Evolutionary conservation across 2,888 invertebrate genomes (phyloP), one percentile per base, ranked within the genome.

Genomic region (Fragum sueziense): DNA sequence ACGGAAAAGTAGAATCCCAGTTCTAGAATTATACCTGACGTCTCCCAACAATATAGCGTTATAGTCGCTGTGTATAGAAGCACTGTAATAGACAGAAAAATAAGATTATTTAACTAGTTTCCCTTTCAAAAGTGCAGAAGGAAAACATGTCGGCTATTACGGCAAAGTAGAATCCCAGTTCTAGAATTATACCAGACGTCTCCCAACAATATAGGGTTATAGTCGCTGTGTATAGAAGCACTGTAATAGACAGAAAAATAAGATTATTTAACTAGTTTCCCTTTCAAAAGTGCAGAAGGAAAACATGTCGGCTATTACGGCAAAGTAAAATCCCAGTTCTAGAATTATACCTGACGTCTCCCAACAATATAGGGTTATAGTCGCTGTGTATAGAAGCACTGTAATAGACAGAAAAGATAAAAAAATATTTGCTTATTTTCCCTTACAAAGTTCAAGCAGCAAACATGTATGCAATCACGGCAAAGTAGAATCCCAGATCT

Each of bases 331-430:
- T 4, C 62, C 62, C 2, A 34, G 7, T 29, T 22, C 62, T 33
- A 62, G 62, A n/a, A 29, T 29, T 3, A 62, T 17, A 22, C 62
- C 62, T 6, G 31, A 4, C 34, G 34, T 62, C 33, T 25, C 34
- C 62, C 4, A 9, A 22, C 29, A 33, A 14, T 34, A 62, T 7
- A 33, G 34, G 3, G n/a, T 20, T 1, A 62, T 33, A 9, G 29
- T 62, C 22, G 34, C 33, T 62, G 62, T 62, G 22, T 62, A 62
- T 34, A 62, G 34, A 17, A 33, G 1, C 17, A 62, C 62, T 62
- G 62, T 34, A 62, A 62, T 14, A 57, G 57, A 57, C 0, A 57
- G 17, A 47, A 47, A 47, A 27, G 17, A 3, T 47, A 27, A n/a
- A n/a, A 6, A 2, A 47, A 2, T 47, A 1, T 2, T 3, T 47